Evolutionary conservation across 2,888 invertebrate genomes (phyloP).

Genomic region (Aspidiotus rigidus): DNA sequence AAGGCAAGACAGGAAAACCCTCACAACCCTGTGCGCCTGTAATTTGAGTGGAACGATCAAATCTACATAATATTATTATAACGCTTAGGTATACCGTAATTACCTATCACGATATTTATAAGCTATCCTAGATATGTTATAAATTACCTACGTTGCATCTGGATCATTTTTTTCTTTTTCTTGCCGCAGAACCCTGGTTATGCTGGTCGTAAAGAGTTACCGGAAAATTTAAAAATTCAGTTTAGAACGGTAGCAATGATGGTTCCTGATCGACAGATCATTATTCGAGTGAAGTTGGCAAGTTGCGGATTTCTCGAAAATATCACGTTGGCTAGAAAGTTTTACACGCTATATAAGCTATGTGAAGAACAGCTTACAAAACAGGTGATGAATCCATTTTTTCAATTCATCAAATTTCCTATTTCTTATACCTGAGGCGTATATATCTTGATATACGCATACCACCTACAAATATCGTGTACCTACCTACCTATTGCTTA

Average conservation of each 20-base stretch:
- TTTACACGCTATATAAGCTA: conserved; percentile 90
- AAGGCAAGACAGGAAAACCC: too few species aligned
- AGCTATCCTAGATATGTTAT: too few species aligned
- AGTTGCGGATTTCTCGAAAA: conserved; percentile 94
- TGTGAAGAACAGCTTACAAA: conserved; percentile 96
- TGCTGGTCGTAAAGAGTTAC: conserved; percentile 89
- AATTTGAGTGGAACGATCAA: too few species aligned
- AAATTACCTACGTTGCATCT: not conserved
- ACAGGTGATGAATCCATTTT: conserved; percentile 55
- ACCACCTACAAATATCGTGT: not conserved
- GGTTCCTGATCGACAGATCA: conserved; percentile 96
- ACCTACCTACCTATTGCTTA: not conserved
- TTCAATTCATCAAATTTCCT: not conserved
- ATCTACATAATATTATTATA: too few species aligned
- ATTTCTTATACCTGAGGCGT: not conserved
- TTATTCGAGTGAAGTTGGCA: conserved; percentile 89
- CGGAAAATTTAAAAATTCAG: conserved; percentile 94
- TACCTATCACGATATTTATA: too few species aligned
- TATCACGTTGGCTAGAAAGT: conserved; percentile 86
- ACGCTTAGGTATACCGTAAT: too few species aligned
- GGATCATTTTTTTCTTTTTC: conserved; percentile 21
- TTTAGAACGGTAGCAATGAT: conserved; percentile 98
- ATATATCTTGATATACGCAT: not conserved
- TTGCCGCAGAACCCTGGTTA: conserved; percentile 81
- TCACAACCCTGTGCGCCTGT: too few species aligned